These are phyloP conservation scores for Struthidea cinerea DNA, from an alignment of 2,113 vertebrate genomes.

Conservation along the genomic window DNA sequence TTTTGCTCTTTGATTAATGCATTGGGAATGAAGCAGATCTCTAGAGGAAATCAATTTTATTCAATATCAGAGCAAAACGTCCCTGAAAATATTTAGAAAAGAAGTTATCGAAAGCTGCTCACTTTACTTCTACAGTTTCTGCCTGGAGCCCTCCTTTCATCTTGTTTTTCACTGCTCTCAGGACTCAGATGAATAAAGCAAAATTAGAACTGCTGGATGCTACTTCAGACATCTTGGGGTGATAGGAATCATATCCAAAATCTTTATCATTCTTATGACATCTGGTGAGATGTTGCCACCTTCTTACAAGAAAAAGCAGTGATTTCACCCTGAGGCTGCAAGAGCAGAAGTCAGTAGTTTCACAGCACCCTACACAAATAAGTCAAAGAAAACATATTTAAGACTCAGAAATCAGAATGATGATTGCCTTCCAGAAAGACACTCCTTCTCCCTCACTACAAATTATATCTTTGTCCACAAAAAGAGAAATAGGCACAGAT, in stretches of 20 bases:
- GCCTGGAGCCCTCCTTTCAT: not conserved
- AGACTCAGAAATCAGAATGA: not conserved
- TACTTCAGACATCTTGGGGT: not conserved
- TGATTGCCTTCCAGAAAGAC: not conserved
- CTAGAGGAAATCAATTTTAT: not conserved
- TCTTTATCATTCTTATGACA: not conserved
- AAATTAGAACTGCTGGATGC: not conserved
- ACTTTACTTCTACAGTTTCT: not conserved
- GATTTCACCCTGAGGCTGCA: not conserved
- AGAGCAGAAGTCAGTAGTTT: not conserved
- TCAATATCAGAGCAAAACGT: not conserved
- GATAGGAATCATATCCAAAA: rapidly evolving
- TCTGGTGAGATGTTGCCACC: not conserved
- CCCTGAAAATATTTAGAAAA: not conserved
- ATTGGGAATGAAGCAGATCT: not conserved
- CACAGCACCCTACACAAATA: not conserved
- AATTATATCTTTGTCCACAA: not conserved
- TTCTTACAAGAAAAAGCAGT: not conserved
- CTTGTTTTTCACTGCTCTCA: not conserved
- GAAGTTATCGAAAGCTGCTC: not conserved
- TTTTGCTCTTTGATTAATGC: not conserved
- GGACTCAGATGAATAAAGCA: not conserved
- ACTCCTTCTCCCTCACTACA: not conserved
- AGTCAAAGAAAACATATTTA: not conserved
- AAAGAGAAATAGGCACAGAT: not conserved